Base-by-base conservation (phyloP, 2,797 vertebrate genomes). In the Botia almorhae region DNA sequence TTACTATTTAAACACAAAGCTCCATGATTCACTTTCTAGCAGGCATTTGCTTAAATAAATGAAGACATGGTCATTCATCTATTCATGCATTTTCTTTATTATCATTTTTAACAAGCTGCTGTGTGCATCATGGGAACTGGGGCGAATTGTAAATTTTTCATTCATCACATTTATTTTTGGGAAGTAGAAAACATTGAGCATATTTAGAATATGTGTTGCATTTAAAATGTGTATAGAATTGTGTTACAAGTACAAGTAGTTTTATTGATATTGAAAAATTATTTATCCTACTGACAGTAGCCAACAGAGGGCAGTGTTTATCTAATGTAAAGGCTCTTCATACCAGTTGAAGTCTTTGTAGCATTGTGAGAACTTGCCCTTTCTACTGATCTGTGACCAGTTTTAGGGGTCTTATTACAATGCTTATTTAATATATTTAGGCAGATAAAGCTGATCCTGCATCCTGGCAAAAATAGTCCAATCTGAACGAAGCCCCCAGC, bases 221-320 rank as follows among this genome's bases (percentile, higher is more conserved):
- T 33, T 33, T 33, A 5, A 33, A 33, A 33, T 33, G 33, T 33
- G 33, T 33, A 33, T 33, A 33, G 33, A 33, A 33, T 3, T 5
- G 33, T 33, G 33, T 33, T 33, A 33, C 33, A 33, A 43, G 39
- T 43, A 43, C 39, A 43, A 39, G 39, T 43, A 43, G 7, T 8
- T 7, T 10, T 43, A 7, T 43, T 43, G 7, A 43, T 7, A 43
- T 10, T 43, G 39, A 43, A 43, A 43, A 43, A 43, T 7, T 7
- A 43, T 43, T 10, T 43, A 4, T 43, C 8, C 21, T 29, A 29
- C 13, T 61, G 60, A 61, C 48, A 16, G n/a, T 79, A 71, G 50
- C 82, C 87, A 84, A 73, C 21, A 64, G 87, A 76, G 80, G 81
- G 61, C 83, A 85, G 50, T 78, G 53, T 86, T 61, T 76, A 74